Conservation (phyloP, 1,140 invertebrate genomes). For the Helicoverpa zea region DNA sequence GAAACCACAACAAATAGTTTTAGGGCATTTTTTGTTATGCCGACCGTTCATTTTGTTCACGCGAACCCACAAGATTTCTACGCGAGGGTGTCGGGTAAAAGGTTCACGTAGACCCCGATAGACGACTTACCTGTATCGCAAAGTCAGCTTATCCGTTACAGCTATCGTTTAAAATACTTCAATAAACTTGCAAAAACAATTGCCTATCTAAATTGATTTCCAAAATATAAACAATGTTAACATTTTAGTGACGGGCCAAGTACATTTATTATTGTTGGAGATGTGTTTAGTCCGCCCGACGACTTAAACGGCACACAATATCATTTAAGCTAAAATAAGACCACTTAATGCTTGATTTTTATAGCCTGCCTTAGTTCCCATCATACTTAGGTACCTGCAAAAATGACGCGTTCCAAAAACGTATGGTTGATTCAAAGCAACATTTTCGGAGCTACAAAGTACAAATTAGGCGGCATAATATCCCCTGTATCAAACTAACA, state of each 20-base stretch:
- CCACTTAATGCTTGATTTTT: constrained; percentile 58
- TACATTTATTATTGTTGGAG: constrained; percentile 48
- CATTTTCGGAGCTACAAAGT: constrained; percentile 57
- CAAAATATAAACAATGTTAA: constrained; percentile 42
- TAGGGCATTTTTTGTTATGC: constrained; percentile 77
- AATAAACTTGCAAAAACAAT: constrained; percentile 7
- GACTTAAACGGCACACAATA: constrained; percentile 55
- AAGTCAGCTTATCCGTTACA: not conserved
- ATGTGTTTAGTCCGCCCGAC: constrained; percentile 55
- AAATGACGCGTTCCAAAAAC: constrained; percentile 60
- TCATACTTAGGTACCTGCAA: constrained; percentile 59
- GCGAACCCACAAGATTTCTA: constrained; percentile 52
- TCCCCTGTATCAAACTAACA: constrained; percentile 54
- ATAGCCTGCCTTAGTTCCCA: constrained; percentile 56
- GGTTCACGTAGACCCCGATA: constrained; percentile 19
- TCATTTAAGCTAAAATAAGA: constrained; percentile 56
- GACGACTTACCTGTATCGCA: constrained; percentile 33
- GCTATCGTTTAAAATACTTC: not conserved
- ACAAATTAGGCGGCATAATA: constrained; percentile 65
- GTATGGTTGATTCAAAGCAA: constrained; percentile 60
- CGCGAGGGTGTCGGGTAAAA: constrained; percentile 19
- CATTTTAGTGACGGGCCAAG: constrained; percentile 46
- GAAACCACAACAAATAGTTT: constrained; percentile 83
- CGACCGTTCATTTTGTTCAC: constrained; percentile 73
- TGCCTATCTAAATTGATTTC: constrained; percentile 45